These are phyloP conservation scores for Dascyllus trimaculatus DNA, from an alignment of 2,113 vertebrate species.

Conservation along the genomic window DNA sequence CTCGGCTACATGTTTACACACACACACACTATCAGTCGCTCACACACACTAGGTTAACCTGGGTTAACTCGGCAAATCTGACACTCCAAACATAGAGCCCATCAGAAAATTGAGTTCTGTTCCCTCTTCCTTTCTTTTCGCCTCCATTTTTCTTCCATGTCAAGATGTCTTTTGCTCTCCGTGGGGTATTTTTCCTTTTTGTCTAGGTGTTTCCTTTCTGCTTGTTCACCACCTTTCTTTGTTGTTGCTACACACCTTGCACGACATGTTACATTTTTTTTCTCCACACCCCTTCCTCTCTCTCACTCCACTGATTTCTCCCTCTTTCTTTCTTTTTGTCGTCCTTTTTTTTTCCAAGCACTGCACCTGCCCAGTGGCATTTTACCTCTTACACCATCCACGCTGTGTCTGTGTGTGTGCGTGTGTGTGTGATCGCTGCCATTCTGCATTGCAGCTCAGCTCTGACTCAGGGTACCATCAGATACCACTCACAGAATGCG, in stretches of 20 bases:
- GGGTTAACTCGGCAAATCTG: conserved; percentile 62
- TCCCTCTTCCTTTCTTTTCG: neutral
- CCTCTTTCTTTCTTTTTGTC: conserved; percentile 27
- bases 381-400: conserved; percentile 44
- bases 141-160: conserved; percentile 6
- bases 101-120: conserved; percentile 66
- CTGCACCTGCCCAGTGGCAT: conserved; percentile 73
- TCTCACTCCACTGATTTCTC: conserved; percentile 47
- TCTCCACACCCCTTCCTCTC: neutral
- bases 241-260: conserved; percentile 56
- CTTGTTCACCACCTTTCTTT: conserved; percentile 58
- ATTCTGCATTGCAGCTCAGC: conserved; percentile 74
- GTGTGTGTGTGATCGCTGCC: conserved; percentile 55
- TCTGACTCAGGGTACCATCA: conserved; percentile 79
- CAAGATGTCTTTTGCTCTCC: neutral
- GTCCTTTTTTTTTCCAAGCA: conserved; percentile 37
- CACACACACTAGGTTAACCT: conserved; percentile 54
- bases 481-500: conserved; percentile 76
- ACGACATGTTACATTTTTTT: conserved; percentile 38
- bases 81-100: conserved; percentile 46
- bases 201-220: conserved; percentile 36
- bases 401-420: conserved; percentile 27
- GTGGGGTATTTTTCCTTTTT: conserved; percentile 16
- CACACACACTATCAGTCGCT: conserved; percentile 25
- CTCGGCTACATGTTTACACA: conserved; percentile 29